phyloP scores from a whole-genome alignment of 2,113 vertebrate genomes.

The Bothrops jararaca region DNA sequence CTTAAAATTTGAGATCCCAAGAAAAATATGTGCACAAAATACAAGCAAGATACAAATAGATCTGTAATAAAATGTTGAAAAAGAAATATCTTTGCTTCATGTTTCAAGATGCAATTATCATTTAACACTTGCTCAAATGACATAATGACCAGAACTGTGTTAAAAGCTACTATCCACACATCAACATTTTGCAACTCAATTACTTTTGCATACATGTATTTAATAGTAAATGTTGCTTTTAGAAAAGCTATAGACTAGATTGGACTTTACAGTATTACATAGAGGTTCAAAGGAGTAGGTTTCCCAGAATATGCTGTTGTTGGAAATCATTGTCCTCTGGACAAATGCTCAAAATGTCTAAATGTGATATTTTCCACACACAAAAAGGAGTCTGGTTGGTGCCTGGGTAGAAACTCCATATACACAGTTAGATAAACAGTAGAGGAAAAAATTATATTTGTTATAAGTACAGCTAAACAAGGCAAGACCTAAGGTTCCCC shows the following conservation, averaged over 20 bases:
- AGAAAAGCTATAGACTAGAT: not conserved
- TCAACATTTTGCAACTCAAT: not conserved
- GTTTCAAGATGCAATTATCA: not conserved
- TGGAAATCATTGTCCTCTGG: not conserved
- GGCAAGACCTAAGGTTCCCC: not conserved
- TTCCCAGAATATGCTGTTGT: not conserved
- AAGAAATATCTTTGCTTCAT: not conserved
- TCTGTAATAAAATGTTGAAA: not conserved
- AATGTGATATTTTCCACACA: not conserved
- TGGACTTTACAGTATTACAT: not conserved
- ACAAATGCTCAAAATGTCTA: not conserved
- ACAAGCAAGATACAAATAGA: not conserved
- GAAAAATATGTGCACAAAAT: not conserved
- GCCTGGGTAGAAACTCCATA: not conserved
- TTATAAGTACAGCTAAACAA: not conserved
- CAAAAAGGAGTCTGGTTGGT: not conserved
- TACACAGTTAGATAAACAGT: not conserved
- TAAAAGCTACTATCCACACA: not conserved
- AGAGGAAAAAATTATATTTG: not conserved
- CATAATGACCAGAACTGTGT: not conserved
- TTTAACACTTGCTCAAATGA: not conserved
- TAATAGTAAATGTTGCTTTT: not conserved
- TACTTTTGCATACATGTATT: not conserved
- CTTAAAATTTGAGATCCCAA: slow-evolving; percentile 14
- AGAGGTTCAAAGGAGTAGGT: not conserved